Percentiles rank a stretch among this genome's conserved stretches.
These are phyloP conservation scores for Oedothorax gibbosus DNA, from an alignment of 1,140 invertebrate genomes.

Conservation along the genomic window DNA sequence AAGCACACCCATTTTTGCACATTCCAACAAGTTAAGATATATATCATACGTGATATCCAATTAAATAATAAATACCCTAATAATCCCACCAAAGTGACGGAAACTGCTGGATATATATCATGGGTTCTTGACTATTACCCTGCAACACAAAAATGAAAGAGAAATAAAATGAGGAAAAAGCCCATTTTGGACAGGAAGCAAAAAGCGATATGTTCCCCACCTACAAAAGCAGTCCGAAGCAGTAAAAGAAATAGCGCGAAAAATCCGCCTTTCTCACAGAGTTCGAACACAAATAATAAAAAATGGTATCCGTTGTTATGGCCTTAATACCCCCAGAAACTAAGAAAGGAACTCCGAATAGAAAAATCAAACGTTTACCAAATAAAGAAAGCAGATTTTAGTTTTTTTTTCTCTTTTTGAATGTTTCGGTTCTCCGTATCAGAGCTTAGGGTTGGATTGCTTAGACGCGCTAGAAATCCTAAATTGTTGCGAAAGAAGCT, in stretches of 20 bases:
- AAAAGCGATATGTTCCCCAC: not conserved
- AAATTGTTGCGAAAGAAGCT: no score
- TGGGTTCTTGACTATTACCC: slow-evolving; percentile 2
- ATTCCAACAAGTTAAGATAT: no score
- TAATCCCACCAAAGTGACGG: not conserved
- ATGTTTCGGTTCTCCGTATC: not conserved
- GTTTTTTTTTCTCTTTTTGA: not conserved
- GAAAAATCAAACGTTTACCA: slow-evolving; percentile 11
- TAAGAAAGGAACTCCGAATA: not conserved
- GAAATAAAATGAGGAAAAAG: slow-evolving; percentile 4
- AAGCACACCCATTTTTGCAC: no score
- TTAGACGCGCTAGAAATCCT: slow-evolving; percentile 38
- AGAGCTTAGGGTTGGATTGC: slow-evolving; percentile 20
- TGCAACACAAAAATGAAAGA: slow-evolving; percentile 26
- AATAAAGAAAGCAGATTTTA: slow-evolving; percentile 40
- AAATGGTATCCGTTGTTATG: slow-evolving; percentile 13
- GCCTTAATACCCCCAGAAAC: not conserved
- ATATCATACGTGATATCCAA: no score
- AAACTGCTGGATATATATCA: slow-evolving; percentile 8
- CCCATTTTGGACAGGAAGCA: slow-evolving; percentile 20
- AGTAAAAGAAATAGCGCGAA: slow-evolving; percentile 34
- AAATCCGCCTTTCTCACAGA: slow-evolving; percentile 29
- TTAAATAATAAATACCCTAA: not conserved
- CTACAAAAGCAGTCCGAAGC: not conserved
- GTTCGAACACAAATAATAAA: slow-evolving; percentile 7